Percentiles rank a stretch among this genome's conserved stretches.
These are phyloP conservation scores for Rhynchonema sp. DNA, from an alignment of 2,888 invertebrate genomes.

Conservation along the genomic window DNA sequence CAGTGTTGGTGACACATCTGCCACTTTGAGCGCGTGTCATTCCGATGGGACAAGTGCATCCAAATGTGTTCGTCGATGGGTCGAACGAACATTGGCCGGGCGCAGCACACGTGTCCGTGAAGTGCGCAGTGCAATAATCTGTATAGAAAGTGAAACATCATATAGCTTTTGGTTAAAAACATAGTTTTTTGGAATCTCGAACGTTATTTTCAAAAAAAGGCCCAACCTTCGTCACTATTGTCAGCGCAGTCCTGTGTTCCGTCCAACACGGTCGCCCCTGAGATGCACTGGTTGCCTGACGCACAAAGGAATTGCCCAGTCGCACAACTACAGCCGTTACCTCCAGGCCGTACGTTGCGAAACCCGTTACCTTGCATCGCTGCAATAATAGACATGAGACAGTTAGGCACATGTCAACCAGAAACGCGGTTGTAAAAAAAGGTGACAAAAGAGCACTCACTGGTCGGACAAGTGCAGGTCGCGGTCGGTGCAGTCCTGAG, in stretches of 20 bases:
- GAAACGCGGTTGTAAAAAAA: neutral
- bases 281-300: conserved; percentile 1
- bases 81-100: neutral
- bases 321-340: neutral
- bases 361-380: neutral
- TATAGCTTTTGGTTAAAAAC: neutral
- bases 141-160: too few species aligned
- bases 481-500: neutral
- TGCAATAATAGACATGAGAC: too few species aligned
- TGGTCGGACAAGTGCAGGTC: conserved; percentile 1
- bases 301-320: conserved; percentile 1
- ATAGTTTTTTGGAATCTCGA: neutral
- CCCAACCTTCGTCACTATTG: conserved; percentile 5
- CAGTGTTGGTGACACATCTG: neutral
- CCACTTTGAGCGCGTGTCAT: neutral
- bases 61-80: neutral
- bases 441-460: too few species aligned
- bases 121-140: conserved; percentile 1
- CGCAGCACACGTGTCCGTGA: neutral
- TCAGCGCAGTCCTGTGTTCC: conserved; percentile 4
- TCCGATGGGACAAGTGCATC: neutral
- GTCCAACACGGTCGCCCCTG: conserved; percentile 1
- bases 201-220: neutral
- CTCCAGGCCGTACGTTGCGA: neutral
- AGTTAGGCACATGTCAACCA: neutral